These are phyloP conservation scores for Anagrus nilaparvatae DNA, from an alignment of 1,140 invertebrate genomes.

Conservation along the genomic window DNA sequence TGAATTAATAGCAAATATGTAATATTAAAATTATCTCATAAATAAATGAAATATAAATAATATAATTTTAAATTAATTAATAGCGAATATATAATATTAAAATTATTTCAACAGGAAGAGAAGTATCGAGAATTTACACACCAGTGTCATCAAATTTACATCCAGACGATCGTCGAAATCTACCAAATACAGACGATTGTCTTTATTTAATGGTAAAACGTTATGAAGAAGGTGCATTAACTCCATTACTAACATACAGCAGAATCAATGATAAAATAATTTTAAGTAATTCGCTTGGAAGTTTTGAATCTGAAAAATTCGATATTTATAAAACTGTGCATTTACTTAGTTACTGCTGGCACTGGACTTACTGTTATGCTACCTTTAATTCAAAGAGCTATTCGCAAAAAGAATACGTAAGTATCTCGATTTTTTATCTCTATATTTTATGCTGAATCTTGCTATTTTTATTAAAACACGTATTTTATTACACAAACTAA, in stretches of 20 bases:
- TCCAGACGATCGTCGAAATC: constrained; percentile 25
- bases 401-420: constrained; percentile 51
- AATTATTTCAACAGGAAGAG: too few species aligned
- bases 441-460: too few species aligned
- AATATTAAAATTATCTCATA: too few species aligned
- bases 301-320: constrained; percentile 38
- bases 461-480: too few species aligned
- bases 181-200: constrained; percentile 35
- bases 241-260: constrained; percentile 51
- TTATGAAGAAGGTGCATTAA: constrained; percentile 62
- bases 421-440: constrained; percentile 41
- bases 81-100: too few species aligned
- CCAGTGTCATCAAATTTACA: constrained; percentile 54
- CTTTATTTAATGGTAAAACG: constrained; percentile 68
- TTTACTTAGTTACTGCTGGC: constrained; percentile 75
- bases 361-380: constrained; percentile 84
- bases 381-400: constrained; percentile 51
- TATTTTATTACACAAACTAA: too few species aligned
- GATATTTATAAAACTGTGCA: constrained; percentile 43
- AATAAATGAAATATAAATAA: too few species aligned
- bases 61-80: too few species aligned
- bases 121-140: constrained; percentile 69
- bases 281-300: constrained; percentile 49
- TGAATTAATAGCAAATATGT: too few species aligned
- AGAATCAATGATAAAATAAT: constrained; percentile 43